Percentiles rank a stretch among this genome's conserved stretches.
These are phyloP conservation scores for Charina bottae DNA, from an alignment of 2,113 vertebrate genomes.

Conservation along the genomic window DNA sequence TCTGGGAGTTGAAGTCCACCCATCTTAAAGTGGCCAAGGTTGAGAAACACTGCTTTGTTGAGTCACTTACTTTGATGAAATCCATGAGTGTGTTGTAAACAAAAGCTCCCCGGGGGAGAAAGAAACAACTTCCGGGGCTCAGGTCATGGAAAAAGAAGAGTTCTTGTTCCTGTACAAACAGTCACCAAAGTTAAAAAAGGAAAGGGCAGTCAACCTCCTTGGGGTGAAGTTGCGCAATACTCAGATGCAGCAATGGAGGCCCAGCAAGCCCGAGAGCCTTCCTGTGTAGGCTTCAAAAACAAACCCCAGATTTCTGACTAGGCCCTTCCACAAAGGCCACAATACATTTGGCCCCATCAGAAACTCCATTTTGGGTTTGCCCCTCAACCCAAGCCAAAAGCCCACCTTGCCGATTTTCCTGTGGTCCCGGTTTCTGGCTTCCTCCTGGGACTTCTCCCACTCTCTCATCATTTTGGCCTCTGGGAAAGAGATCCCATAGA, in stretches of 20 bases:
- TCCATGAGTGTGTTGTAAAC: constrained; percentile 88
- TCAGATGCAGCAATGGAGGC: not conserved
- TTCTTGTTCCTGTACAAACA: constrained; percentile 87
- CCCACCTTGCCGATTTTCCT: constrained; percentile 79
- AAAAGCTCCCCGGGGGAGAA: constrained; percentile 90
- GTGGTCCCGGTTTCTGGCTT: constrained; percentile 77
- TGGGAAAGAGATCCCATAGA: constrained; percentile 82
- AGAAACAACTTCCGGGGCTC: constrained; percentile 96
- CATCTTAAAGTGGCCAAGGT: not conserved
- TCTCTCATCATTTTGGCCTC: constrained; percentile 76
- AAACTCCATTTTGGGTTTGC: not conserved
- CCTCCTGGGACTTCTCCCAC: constrained; percentile 79
- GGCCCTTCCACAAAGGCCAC: not conserved
- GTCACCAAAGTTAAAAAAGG: not conserved
- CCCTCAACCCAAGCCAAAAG: not conserved
- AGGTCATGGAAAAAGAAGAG: constrained; percentile 97
- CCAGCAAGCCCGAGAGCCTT: not conserved
- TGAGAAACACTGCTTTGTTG: not conserved
- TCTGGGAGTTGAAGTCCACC: not conserved
- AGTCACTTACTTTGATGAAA: constrained; percentile 86
- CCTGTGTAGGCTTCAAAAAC: not conserved
- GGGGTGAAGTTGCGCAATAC: not conserved
- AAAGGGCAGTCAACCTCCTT: not conserved
- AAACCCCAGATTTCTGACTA: not conserved
- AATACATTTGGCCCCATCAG: not conserved